Evolutionary conservation across 2,113 vertebrate species (phyloP), one percentile per base, ranked within the genome.

Genomic region (Scomber scombrus): DNA sequence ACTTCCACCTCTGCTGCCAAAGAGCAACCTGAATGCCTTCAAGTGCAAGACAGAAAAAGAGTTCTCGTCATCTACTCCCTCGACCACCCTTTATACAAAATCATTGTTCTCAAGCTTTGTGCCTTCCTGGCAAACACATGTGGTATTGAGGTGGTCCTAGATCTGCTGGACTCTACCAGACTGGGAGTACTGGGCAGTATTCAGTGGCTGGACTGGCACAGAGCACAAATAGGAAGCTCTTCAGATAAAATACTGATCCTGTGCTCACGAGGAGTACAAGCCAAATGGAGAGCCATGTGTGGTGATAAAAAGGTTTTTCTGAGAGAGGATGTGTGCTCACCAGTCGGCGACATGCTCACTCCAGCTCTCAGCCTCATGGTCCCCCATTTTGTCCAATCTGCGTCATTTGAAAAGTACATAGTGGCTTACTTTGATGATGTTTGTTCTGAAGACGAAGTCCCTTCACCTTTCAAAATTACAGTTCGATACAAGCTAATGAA

Each of bases 241-340:
- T 93, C 95, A 12, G 96, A 96, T n/a, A 98, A 98, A 79, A 96
- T 99, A 76, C 89, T 99, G 10, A 85, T 99, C 83, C 88, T 99
- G 15, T 99, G 97, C 67, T 99, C 97, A 7, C 94, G 89, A 7
- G 97, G 98, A 2, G 96, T 97, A 2, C 93, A 87, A 40, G 96
- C 97, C 74, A 99, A 99, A 31, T 99, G 98, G 97, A 95, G 94
- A 72, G 96, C 97, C 52, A 96, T 98, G 95, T 96, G 97, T 0
- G 94, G 95, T 2, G 87, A 69, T 1, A 81, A 82, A 14, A 68
- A 5, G n/a, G 76, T 97, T 18, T 88, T 85, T 31, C 95, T 98
- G 43, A 95, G 85, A 66, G 96, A 97, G 58, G 98, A 99, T 47
- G 75, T 58, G 11, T 31, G 54, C 3, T 95, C 96, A 40, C 90